These are phyloP conservation scores for Macrostomum lignano DNA, from an alignment of 1,140 invertebrate species.

Conservation along the genomic window DNA sequence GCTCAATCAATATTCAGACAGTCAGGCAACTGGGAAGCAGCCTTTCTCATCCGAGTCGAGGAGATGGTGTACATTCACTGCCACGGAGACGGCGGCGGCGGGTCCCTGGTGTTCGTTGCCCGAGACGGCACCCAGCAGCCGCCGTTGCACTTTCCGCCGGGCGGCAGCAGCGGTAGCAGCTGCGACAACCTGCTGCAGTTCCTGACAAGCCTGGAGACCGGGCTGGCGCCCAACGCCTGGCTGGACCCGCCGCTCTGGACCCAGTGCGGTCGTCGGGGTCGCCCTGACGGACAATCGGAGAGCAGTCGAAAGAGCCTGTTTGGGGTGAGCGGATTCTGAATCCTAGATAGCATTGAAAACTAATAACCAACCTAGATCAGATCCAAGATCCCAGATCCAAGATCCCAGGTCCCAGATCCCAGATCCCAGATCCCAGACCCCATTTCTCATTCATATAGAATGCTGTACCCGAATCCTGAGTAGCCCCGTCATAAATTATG, in stretches of 20 bases:
- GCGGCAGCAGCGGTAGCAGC: too few species aligned
- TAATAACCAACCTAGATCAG: too few species aligned
- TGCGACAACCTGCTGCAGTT: conserved; percentile 4
- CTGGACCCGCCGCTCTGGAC: conserved; percentile 5
- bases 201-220: conserved; percentile 4
- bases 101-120: neutral
- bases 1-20: conserved; percentile 1
- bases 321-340: too few species aligned
- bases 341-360: too few species aligned
- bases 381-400: too few species aligned
- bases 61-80: conserved; percentile 68
- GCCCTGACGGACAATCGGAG: conserved; percentile 7
- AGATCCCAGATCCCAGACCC: too few species aligned
- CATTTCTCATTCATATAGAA: too few species aligned
- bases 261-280: conserved; percentile 31
- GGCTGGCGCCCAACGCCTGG: neutral
- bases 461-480: too few species aligned
- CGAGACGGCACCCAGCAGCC: conserved; percentile 7
- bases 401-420: too few species aligned
- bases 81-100: too few species aligned
- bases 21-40: conserved; percentile 67
- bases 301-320: too few species aligned
- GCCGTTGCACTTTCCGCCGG: conserved; percentile 5
- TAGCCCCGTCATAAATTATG: too few species aligned
- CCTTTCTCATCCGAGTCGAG: conserved; percentile 51